phyloP scores from a whole-genome alignment of 2,113 vertebrate species.

The Protobothrops mucrosquamatus region DNA sequence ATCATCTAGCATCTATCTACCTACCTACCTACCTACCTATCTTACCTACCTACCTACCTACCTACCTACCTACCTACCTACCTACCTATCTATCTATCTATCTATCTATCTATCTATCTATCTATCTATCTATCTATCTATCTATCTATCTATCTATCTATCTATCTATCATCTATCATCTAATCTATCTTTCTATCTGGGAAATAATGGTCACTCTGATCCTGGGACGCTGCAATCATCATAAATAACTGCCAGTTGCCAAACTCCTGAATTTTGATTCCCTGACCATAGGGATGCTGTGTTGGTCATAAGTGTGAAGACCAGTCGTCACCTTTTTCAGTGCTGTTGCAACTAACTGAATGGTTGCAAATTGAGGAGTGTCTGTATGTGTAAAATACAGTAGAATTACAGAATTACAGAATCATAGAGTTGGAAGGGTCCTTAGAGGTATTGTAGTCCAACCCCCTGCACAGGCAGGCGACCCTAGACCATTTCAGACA shows the following conservation, averaged over 20 bases:
- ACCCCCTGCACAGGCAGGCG: too few relatives aligned
- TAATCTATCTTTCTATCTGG: not conserved
- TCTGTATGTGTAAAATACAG: not conserved
- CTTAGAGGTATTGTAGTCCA: too few relatives aligned
- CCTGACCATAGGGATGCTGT: not conserved
- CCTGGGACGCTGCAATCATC: not conserved
- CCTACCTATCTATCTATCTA: too few relatives aligned
- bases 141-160: not conserved
- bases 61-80: too few relatives aligned
- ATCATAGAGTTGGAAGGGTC: too few relatives aligned
- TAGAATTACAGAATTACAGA: not conserved
- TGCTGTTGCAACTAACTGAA: not conserved
- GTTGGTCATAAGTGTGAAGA: not conserved
- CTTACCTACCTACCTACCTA: too few relatives aligned
- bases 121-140: not conserved
- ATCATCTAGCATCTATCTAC: too few relatives aligned
- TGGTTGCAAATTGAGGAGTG: not conserved
- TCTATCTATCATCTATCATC: not conserved
- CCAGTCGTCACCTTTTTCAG: not conserved
- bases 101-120: too few relatives aligned
- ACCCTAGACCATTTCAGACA: too few relatives aligned
- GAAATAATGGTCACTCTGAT: too few relatives aligned
- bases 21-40: too few relatives aligned
- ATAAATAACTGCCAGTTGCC: not conserved
- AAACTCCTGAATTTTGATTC: not conserved